Evolutionary conservation across 2,113 vertebrate genomes (phyloP).

Genomic region (Mormyrus lacerda): DNA sequence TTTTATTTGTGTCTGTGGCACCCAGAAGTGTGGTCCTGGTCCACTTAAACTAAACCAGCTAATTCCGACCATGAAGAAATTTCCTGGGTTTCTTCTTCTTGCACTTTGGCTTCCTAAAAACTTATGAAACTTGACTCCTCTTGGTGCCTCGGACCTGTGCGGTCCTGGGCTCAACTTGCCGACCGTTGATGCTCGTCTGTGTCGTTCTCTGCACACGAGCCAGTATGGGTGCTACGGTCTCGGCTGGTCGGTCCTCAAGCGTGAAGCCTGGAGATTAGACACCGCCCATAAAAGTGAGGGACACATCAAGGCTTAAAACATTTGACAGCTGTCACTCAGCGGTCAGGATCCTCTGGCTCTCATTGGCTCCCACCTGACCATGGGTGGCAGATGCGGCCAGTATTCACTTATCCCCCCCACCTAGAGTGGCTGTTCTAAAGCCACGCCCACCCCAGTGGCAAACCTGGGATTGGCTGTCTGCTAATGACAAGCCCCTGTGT

Average conservation of each 20-base stretch:
- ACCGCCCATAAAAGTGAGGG: conserved; percentile 32
- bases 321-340: conserved; percentile 13
- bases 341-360: conserved; percentile 29
- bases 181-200: no score
- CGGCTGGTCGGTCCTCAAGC: background rate
- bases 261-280: conserved; percentile 28
- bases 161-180: background rate
- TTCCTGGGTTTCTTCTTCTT: background rate
- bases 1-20: background rate
- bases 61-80: background rate
- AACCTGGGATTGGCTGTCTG: background rate
- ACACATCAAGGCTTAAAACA: background rate
- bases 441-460: background rate
- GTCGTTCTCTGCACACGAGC: background rate
- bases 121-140: background rate
- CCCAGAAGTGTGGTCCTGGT: background rate
- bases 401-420: background rate
- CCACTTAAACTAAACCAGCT: background rate
- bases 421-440: background rate
- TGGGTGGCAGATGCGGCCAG: conserved; percentile 22
- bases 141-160: background rate
- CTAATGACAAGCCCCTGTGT: conserved; percentile 17
- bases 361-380: conserved; percentile 35
- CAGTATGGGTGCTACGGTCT: background rate
- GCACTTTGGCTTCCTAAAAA: background rate